Percentiles rank a stretch among this genome's conserved stretches.
phyloP scores from a whole-genome alignment of 2,888 invertebrate species.

The Plagiodera versicolora region DNA sequence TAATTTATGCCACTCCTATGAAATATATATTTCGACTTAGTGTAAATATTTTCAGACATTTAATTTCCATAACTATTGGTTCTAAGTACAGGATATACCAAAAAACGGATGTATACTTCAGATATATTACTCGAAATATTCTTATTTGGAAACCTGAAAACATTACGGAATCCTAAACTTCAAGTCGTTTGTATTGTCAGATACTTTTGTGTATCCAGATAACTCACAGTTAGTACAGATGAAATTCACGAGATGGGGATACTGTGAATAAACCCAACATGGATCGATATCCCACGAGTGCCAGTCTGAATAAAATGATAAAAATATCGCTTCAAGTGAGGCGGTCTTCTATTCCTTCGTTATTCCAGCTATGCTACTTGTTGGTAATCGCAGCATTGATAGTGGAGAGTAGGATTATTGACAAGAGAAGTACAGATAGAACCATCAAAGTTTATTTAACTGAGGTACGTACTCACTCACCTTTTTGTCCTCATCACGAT shows the following conservation, averaged over 20 bases:
- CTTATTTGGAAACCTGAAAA: too few species aligned
- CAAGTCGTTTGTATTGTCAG: too few species aligned
- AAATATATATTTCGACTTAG: too few species aligned
- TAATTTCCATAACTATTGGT: too few species aligned
- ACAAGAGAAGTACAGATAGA: conserved; percentile 76
- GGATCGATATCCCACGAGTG: conserved; percentile 3
- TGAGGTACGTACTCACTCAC: conserved; percentile 61
- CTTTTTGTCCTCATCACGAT: neutral
- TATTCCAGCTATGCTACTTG: conserved; percentile 24
- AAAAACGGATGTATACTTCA: too few species aligned
- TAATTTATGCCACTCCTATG: too few species aligned
- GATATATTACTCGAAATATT: too few species aligned
- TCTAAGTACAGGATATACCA: too few species aligned
- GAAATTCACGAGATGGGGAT: conserved; percentile 6
- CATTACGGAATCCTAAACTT: too few species aligned
- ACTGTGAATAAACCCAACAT: neutral
- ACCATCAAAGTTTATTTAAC: conserved; percentile 81
- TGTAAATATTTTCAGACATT: too few species aligned
- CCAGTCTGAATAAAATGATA: conserved; percentile 27
- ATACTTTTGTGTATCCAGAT: too few species aligned
- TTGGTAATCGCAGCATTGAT: conserved; percentile 12
- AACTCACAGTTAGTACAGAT: neutral
- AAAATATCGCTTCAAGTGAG: conserved; percentile 39
- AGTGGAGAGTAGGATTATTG: conserved; percentile 27
- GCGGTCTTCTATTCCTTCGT: conserved; percentile 4